These are phyloP conservation scores for Drosophila lutescens DNA, from an alignment of 2,888 invertebrate species.

Conservation along the genomic window DNA sequence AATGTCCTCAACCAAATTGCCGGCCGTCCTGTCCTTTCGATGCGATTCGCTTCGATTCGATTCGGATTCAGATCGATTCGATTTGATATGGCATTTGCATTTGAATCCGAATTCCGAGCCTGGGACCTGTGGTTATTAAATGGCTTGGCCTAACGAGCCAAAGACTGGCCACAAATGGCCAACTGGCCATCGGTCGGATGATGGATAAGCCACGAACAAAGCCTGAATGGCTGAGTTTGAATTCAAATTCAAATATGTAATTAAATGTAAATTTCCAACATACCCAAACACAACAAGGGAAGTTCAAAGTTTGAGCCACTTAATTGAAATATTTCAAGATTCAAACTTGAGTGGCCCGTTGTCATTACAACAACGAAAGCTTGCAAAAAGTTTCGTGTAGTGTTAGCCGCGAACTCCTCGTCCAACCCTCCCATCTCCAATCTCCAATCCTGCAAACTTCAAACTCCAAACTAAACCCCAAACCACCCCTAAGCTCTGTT, in stretches of 20 bases:
- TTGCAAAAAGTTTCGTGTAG: slow-evolving; percentile 54
- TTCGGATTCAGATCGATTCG: slow-evolving; percentile 39
- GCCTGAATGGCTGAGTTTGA: slow-evolving; percentile 25
- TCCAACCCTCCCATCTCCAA: not conserved
- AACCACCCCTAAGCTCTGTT: slow-evolving; percentile 38
- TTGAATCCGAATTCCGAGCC: slow-evolving; percentile 24
- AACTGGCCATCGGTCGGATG: slow-evolving; percentile 14
- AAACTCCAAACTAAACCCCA: slow-evolving; percentile 15
- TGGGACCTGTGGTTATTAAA: slow-evolving; percentile 47
- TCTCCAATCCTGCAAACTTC: too few relatives aligned
- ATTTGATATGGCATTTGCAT: slow-evolving; percentile 54
- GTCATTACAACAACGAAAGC: slow-evolving; percentile 67
- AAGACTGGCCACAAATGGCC: slow-evolving; percentile 62
- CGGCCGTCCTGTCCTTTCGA: not conserved
- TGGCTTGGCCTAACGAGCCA: slow-evolving; percentile 70
- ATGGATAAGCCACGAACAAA: slow-evolving; percentile 56
- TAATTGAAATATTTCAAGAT: slow-evolving; percentile 82
- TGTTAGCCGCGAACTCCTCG: slow-evolving; percentile 41
- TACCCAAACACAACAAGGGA: slow-evolving; percentile 14
- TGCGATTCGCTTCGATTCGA: not conserved
- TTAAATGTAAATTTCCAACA: slow-evolving; percentile 74
- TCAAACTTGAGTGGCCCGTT: slow-evolving; percentile 68
- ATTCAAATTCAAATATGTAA: slow-evolving; percentile 70
- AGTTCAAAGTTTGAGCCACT: slow-evolving; percentile 80
- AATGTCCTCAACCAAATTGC: slow-evolving; percentile 7